Evolutionary conservation across 2,888 invertebrate genomes (phyloP), one percentile per base, ranked within the genome.

Genomic region (Cenopis cana): DNA sequence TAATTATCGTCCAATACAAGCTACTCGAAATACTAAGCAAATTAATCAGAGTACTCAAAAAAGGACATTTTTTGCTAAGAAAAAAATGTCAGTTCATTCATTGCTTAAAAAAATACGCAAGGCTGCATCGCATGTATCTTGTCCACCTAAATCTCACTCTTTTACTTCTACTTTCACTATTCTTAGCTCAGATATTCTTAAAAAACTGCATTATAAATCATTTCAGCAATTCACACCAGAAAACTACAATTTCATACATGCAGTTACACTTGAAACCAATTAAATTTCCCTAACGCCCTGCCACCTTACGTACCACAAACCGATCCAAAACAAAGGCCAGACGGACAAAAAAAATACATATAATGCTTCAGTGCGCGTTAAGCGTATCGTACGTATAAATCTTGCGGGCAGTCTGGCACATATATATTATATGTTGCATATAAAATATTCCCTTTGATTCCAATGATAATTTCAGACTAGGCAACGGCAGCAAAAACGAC

Each of bases 381-480:
- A 85, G 85, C 81, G 84, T 86, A 88, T 85, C 69, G 65, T 61
- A 59, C 66, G 72, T 75, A 85, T 93, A 92, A 92, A 91, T 93
- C 93, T 92, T 91, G 83, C 82, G 85, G 87, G 81, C 84, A 82
- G 92, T 91, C 91, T 91, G 91, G 89, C 85, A n/a, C 88, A 41
- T 52, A 70, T 65, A 70, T 70, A 65, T 38, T 70, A 70, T 70
- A 70, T 70, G 69, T 70, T 70, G 65, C 69, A 69, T 93, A 92
- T 91, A 89, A 93, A 92, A 93, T 93, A 93, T 93, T 93, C 93
- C 88, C 93, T 94, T 94, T 94, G 93, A 93, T 93, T 88, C 89
- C 84, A 85, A 92, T 89, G 92, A 92, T 93, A 93, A 93, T 93
- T 92, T 90, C 84, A 87, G 85, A 83, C 78, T 75, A 74, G 74